phyloP scores from a whole-genome alignment of 2,797 vertebrate species.

The Potorous gilbertii region DNA sequence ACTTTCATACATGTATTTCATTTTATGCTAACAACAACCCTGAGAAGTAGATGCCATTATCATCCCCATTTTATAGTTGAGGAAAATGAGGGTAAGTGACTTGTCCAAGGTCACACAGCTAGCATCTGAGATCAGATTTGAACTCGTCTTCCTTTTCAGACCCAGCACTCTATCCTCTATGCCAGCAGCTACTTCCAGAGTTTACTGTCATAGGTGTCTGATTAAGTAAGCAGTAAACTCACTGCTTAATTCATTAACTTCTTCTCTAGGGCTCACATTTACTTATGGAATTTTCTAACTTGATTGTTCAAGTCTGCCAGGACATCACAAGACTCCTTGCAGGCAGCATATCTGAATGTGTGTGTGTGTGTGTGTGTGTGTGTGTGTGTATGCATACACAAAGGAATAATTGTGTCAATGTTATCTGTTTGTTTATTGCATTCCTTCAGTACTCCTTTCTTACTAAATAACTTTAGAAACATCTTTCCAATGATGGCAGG shows the following conservation, averaged over 20 bases:
- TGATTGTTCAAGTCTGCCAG: not conserved
- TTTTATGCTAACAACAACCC: not conserved
- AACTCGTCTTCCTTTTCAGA: not conserved
- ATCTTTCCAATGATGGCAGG: not conserved
- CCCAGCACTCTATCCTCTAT: not conserved
- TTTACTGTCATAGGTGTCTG: not conserved
- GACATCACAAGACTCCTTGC: not conserved
- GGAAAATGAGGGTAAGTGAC: not conserved
- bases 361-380: not conserved
- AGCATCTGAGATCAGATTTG: not conserved
- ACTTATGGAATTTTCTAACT: not conserved
- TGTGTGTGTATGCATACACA: not conserved
- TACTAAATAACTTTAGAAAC: constrained; percentile 9
- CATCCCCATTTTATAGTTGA: not conserved
- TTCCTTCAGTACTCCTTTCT: not conserved
- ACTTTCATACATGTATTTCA: not conserved
- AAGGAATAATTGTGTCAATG: not conserved
- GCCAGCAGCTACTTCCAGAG: not conserved
- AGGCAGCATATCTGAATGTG: not conserved
- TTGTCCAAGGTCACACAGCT: not conserved
- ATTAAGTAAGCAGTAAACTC: not conserved
- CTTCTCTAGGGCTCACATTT: not conserved
- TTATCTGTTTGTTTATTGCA: not conserved
- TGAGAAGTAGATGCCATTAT: not conserved
- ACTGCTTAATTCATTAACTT: not conserved